phyloP scores from a whole-genome alignment of 2,113 vertebrate species.

The Psephotus haematonotus region DNA sequence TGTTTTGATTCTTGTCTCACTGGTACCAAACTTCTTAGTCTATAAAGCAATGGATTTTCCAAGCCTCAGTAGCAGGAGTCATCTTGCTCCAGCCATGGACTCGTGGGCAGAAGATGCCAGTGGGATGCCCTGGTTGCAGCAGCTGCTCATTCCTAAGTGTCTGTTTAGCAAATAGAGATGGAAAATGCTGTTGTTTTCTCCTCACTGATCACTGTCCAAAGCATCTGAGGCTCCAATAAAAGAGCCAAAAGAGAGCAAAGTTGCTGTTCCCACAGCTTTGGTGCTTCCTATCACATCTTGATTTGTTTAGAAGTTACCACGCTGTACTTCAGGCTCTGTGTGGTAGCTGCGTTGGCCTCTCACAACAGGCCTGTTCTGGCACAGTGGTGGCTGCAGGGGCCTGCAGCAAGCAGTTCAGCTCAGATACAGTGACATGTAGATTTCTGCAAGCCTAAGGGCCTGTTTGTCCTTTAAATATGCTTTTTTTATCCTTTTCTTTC shows the following conservation, averaged over 20 bases:
- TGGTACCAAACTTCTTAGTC: not conserved
- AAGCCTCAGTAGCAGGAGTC: not conserved
- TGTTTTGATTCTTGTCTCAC: not conserved
- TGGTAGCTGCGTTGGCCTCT: not conserved
- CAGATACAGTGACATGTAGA: not conserved
- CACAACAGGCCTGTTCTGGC: not conserved
- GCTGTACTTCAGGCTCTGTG: fast-evolving
- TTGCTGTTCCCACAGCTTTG: not conserved
- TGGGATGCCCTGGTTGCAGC: not conserved
- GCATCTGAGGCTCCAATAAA: not conserved
- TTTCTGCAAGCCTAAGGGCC: not conserved
- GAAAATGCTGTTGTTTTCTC: conserved; percentile 1
- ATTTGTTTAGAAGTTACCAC: not conserved
- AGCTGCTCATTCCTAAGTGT: not conserved
- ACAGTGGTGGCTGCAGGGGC: not conserved
- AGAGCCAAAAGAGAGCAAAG: not conserved
- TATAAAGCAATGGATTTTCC: not conserved
- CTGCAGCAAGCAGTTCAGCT: not conserved
- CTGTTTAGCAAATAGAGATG: conserved; percentile 8
- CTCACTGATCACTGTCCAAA: conserved; percentile 24
- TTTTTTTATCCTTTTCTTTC: not conserved
- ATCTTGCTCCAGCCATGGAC: not conserved
- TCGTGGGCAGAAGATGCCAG: not conserved
- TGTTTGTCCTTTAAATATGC: not conserved
- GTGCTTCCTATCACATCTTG: not conserved